Conservation (phyloP, 2,888 invertebrate species). For the Chloroclystis v-ata region DNA sequence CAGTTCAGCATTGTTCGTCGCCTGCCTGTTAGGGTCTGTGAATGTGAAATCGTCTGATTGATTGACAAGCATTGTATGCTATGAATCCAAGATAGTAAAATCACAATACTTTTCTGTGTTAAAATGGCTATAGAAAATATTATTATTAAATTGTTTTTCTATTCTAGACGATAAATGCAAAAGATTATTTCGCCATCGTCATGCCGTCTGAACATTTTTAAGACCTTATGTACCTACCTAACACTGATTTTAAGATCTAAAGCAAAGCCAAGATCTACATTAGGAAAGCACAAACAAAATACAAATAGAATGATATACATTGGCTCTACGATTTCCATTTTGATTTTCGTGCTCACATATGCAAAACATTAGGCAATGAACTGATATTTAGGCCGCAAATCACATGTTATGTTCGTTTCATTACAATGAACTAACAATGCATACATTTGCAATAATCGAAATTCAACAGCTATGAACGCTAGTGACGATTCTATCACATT, state of each 20-base stretch:
- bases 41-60: neutral
- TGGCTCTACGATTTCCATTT: no score
- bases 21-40: neutral
- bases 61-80: neutral
- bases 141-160: no score
- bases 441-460: neutral
- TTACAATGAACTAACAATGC: conserved; percentile 1
- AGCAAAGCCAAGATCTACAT: no score
- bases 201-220: no score
- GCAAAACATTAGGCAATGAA: neutral
- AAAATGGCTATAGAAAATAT: no score
- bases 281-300: no score
- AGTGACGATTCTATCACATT: neutral
- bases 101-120: neutral
- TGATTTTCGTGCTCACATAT: neutral
- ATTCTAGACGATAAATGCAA: no score
- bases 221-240: no score
- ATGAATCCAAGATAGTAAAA: neutral
- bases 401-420: neutral
- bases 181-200: no score
- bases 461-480: neutral
- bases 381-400: neutral
- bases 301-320: no score
- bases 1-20: conserved; percentile 22
- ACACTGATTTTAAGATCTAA: no score